These are phyloP conservation scores for Drosophila orosa DNA, from an alignment of 1,140 invertebrate species.

Conservation along the genomic window DNA sequence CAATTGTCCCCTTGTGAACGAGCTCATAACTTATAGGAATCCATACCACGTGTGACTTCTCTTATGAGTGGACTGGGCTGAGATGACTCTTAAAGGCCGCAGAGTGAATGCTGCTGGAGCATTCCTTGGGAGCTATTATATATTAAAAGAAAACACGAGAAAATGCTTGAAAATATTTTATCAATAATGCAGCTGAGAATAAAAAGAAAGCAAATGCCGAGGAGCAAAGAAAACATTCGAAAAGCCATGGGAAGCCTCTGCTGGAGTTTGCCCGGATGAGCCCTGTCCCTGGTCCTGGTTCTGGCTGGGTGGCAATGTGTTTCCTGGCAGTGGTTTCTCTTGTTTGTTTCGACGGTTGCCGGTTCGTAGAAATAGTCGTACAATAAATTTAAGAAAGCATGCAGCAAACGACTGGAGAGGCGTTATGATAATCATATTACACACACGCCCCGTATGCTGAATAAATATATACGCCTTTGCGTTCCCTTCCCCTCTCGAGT, in stretches of 20 bases:
- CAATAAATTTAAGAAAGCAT: slow-evolving; percentile 55
- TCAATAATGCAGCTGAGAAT: slow-evolving; percentile 63
- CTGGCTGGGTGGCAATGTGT: slow-evolving; percentile 24
- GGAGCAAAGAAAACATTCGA: slow-evolving; percentile 30
- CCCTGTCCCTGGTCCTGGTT: not conserved
- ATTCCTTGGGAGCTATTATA: slow-evolving; percentile 37
- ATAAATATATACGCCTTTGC: slow-evolving; percentile 3
- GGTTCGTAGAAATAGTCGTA: slow-evolving; percentile 22
- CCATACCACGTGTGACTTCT: slow-evolving; percentile 12
- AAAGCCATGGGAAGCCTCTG: slow-evolving; percentile 7
- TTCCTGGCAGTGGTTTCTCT: slow-evolving; percentile 16
- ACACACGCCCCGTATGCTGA: slow-evolving; percentile 45
- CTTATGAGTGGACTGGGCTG: slow-evolving; percentile 7
- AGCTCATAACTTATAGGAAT: slow-evolving; percentile 5
- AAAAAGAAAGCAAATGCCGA: slow-evolving; percentile 26
- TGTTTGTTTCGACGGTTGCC: not conserved
- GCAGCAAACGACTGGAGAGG: slow-evolving; percentile 34
- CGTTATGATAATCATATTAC: slow-evolving; percentile 74
- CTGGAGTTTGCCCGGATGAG: not conserved
- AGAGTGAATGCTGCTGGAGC: slow-evolving; percentile 50
- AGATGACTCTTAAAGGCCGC: slow-evolving; percentile 56
- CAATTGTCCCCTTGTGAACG: slow-evolving; percentile 6
- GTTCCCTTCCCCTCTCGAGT: not conserved
- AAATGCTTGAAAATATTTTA: slow-evolving; percentile 66
- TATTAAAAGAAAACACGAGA: slow-evolving; percentile 67